These are phyloP conservation scores for Sebastes wilsoni DNA, from an alignment of 2,797 vertebrate genomes.

Conservation along the genomic window DNA sequence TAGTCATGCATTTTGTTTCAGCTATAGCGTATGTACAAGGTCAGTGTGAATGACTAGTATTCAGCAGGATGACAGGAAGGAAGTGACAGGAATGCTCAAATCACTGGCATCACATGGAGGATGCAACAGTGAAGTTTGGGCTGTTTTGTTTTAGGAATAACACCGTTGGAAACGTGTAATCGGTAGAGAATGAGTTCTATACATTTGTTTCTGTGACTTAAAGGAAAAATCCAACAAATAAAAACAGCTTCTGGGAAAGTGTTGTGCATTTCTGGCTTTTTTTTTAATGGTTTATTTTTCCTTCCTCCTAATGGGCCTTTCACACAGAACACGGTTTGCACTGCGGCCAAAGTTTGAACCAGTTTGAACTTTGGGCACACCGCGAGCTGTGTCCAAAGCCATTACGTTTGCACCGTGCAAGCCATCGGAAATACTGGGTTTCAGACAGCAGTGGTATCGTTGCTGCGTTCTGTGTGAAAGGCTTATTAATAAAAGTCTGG, in stretches of 20 bases:
- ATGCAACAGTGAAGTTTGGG: slow-evolving; percentile 32
- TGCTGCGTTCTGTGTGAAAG: not conserved
- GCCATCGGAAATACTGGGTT: too few relatives aligned
- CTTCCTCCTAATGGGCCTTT: not conserved
- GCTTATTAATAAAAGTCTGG: not conserved
- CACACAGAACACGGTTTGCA: too few relatives aligned
- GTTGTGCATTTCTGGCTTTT: not conserved
- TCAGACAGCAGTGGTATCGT: too few relatives aligned
- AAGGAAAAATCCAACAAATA: slow-evolving; percentile 60
- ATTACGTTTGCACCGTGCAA: too few relatives aligned
- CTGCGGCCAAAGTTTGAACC: too few relatives aligned
- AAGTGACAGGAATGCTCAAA: slow-evolving; percentile 34
- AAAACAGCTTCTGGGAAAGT: not conserved
- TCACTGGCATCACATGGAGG: not conserved
- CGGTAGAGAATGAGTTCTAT: slow-evolving; percentile 20
- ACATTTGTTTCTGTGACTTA: slow-evolving; percentile 53
- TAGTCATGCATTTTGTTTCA: slow-evolving; percentile 81
- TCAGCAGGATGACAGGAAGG: slow-evolving; percentile 46
- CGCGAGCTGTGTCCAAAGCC: too few relatives aligned
- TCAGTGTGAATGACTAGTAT: slow-evolving; percentile 58
- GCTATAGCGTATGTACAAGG: slow-evolving; percentile 83
- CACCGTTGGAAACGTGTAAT: slow-evolving; percentile 29
- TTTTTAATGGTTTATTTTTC: not conserved
- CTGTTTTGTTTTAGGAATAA: slow-evolving; percentile 22
- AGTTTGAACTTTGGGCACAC: too few relatives aligned